Evolutionary conservation across 1,140 invertebrate genomes (phyloP), one percentile per base, ranked within the genome.

Genomic region (Heliothis virescens): DNA sequence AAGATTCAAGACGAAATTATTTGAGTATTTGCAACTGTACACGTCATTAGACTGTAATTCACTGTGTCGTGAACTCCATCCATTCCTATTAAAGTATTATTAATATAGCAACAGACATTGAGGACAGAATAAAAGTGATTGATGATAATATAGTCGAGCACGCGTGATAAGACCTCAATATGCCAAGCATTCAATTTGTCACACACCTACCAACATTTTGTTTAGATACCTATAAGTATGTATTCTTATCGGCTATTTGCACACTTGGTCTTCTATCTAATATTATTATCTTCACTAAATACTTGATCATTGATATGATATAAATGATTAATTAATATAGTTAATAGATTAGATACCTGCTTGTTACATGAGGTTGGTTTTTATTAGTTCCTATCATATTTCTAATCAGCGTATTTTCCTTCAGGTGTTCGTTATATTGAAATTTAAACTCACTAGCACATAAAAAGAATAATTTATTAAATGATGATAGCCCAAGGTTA

Each of bases 101-200:
- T 65, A 48, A 65, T 48, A 65, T 16, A 48, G 41, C 15, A 15
- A 65, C 34, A 48, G 62, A 47, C 62, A 65, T 48, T 65, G 62
- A 65, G 16, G n/a, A 48, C 62, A 65, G 29, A 29, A 47, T 65
- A 15, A 47, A 65, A 62, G 34, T 65, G 62, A 65, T 65, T 18
- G 34, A 47, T 65, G 62, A 47, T 47, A 9, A 60, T 41, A 60
- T 60, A 60, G 1, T 26, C 57, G 21, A 60, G 12, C 18, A 60
- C 57, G 57, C 21, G 57, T 60, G 21, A 13, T 29, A 60, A 48
- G 29, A 47, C 62, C 62, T 65, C 29, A 16, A 47, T 16, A 34
- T 65, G 62, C 29, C 62, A 16, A 0, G 29, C 62, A 15, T 29
- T 34, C 62, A 41, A 41, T 41, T 65, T 48, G 41, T 48, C 26